phyloP scores from a whole-genome alignment of 2,797 vertebrate species.

The Holocentrus rufus region DNA sequence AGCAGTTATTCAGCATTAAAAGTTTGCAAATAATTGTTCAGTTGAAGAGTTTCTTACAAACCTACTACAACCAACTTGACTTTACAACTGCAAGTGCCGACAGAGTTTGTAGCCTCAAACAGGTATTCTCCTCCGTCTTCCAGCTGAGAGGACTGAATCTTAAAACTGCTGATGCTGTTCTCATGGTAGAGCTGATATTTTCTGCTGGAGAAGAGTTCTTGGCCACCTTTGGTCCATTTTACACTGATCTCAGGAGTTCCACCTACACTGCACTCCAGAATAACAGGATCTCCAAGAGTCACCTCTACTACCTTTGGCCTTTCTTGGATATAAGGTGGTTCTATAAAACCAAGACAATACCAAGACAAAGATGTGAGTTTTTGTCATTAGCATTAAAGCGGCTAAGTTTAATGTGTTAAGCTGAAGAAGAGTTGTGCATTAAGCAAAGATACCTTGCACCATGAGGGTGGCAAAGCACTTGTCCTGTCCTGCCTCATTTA shows the following conservation, averaged over 20 bases:
- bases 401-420: neutral
- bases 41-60: constrained; percentile 75
- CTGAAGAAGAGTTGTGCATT: constrained; percentile 51
- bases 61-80: constrained; percentile 88
- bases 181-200: constrained; percentile 86
- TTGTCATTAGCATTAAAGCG: constrained; percentile 7
- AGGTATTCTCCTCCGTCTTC: constrained; percentile 87
- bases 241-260: constrained; percentile 89
- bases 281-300: constrained; percentile 89
- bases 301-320: constrained; percentile 87
- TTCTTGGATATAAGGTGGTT: constrained; percentile 88
- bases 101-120: constrained; percentile 90
- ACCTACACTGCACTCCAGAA: constrained; percentile 88
- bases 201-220: constrained; percentile 86
- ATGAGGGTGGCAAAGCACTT: constrained; percentile 88
- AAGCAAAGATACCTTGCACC: constrained; percentile 82
- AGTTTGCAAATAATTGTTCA: neutral
- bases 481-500: constrained; percentile 89
- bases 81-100: constrained; percentile 87
- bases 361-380: constrained; percentile 32
- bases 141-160: constrained; percentile 85
- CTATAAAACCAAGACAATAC: constrained; percentile 68
- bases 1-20: neutral
- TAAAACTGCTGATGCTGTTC: constrained; percentile 87
- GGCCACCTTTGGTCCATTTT: constrained; percentile 89